phyloP scores from a whole-genome alignment of 2,888 invertebrate species.

The Leucoptera coffeella region DNA sequence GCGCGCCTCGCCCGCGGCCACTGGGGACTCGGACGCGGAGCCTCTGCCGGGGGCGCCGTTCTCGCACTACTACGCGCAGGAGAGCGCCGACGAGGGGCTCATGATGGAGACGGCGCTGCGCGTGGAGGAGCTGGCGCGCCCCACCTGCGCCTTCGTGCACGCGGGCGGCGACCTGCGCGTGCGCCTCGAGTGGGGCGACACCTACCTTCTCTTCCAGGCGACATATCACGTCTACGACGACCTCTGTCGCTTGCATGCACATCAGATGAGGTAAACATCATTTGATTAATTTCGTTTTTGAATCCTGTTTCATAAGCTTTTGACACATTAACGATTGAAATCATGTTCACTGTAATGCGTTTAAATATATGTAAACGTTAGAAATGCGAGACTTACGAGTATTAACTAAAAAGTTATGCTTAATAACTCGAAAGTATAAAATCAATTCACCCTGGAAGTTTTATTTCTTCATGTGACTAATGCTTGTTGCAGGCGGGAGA shows the following conservation, averaged over 20 bases:
- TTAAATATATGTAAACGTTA: no score
- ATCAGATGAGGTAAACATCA: conserved; percentile 81
- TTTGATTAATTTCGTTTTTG: no score
- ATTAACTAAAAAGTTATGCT: no score
- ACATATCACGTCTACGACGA: conserved; percentile 81
- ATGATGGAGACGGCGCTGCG: conserved; percentile 75
- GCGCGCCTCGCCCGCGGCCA: conserved; percentile 37
- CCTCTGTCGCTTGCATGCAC: conserved; percentile 70
- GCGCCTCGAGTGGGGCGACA: conserved; percentile 78
- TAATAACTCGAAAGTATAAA: no score
- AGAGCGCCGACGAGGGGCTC: conserved; percentile 70
- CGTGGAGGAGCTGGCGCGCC: conserved; percentile 63
- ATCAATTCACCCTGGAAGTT: no score
- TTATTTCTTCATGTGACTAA: no score
- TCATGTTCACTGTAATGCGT: no score
- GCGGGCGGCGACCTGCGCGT: conserved; percentile 68
- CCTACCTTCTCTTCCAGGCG: conserved; percentile 72
- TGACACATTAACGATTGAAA: no score
- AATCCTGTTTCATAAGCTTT: no score
- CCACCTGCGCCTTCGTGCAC: conserved; percentile 64
- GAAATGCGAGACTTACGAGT: no score
- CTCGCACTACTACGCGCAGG: conserved; percentile 75
- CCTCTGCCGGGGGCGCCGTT: conserved; percentile 68
- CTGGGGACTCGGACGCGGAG: conserved; percentile 59
- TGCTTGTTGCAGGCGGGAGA: conserved; percentile 59